Evolutionary conservation across 2,888 invertebrate genomes (phyloP), one percentile per base, ranked within the genome.

Genomic region (Chrysodeixis includens): DNA sequence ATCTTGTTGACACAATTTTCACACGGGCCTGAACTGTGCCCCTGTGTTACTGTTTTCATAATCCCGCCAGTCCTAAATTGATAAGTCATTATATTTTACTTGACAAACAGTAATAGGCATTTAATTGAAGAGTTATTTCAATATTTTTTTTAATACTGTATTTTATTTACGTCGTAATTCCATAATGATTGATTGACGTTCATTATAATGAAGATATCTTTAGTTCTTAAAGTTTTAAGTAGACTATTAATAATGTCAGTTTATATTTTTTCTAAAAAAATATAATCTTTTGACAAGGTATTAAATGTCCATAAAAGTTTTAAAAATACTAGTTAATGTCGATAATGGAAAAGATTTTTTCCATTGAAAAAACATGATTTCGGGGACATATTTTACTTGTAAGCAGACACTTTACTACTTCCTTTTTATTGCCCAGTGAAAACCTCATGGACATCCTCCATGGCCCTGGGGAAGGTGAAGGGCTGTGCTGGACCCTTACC

Each of bases 1-100:
- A 90, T 90, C 89, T 86, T 87, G 86, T 85, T 86, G 88, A 88
- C 88, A 87, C 82, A 82, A 81, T 84, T 84, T 80, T 75, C 72
- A 79, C 26, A 32, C 44, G 49, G 68, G 64, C 56, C 9, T 46
- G 60, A 68, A 60, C 12, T 16, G 16, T 49, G 53, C 20, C 35
- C 22, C 44, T 59, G 53, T 46, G 35, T 56, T 56, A 12, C 61
- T 56, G 16, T 66, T 60, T 62, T 52, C 16, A 57, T 59, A 58
- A 40, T 35, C 5, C 26, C 22, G n/a, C 56, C 54, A 7, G 22
- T 9, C 10, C 16, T 10, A 16, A 40, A 7, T 22, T 14, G 55
- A 40, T 56, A n/a, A 56, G 12, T 20, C 5, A 6, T 18, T 51
- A 51, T 6, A 22, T 32, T 20, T 32, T 26, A 7, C 10, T 55